Evolutionary conservation across 1,140 invertebrate species (phyloP), one percentile per base, ranked within the genome.

Genomic region (Telenomus remus): DNA sequence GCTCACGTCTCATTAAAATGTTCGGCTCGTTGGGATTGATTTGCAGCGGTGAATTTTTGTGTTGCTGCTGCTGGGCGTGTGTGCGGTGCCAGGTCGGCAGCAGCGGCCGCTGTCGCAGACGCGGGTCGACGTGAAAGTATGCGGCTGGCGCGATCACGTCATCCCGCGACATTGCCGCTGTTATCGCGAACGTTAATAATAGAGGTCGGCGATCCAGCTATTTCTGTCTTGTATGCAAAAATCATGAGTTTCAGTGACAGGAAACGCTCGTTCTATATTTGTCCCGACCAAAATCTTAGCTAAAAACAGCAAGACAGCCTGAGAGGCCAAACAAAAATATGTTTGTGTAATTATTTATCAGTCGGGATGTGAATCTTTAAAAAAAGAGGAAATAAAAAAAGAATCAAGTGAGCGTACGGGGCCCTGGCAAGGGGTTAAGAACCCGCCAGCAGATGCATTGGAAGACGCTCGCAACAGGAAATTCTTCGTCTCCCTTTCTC

Each of bases 391-490:
- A n/a, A n/a, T n/a, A n/a, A 63, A 51, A 47, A 48, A 44, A 44
- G 48, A 55, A 46, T 10, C 6, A 8, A 48, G 35, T 15, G 44
- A 42, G 35, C 14, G 4, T 12, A 33, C 68, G 63, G 19, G 19
- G 19, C 19, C 19, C 19, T 1, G 6, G 19, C 6, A 81, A 79
- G 65, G 75, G 72, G 76, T 80, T 81, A 81, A 81, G 77, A 81
- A 80, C 76, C 76, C 76, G 74, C 63, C 61, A 65, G 83, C 85
- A 86, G 85, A 87, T 86, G 86, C 85, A 84, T 82, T 84, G 80
- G 73, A 84, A 85, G 85, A 85, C 81, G 84, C 83, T 86, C 81
- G 83, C 82, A 86, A 87, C 86, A 87, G 86, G 86, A 87, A 86
- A 86, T 85, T 84, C 77, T 78, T 85, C 80, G 80, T 82, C 80